phyloP scores from a whole-genome alignment of 1,140 invertebrate genomes.

The Drosophila oshimai region DNA sequence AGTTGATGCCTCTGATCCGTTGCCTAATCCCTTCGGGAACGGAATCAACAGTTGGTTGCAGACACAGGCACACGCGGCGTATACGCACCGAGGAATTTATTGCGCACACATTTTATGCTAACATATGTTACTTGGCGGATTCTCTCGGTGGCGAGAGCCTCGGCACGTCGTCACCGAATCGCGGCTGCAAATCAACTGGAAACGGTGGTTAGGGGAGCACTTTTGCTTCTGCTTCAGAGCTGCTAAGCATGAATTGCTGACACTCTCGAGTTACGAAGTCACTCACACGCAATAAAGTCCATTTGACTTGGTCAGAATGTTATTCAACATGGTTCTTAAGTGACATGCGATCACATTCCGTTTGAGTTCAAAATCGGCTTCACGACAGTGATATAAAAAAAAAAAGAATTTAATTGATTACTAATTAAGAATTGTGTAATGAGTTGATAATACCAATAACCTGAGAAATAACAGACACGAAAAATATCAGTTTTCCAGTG shows the following conservation, averaged over 20 bases:
- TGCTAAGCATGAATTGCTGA: not conserved
- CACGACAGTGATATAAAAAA: no score
- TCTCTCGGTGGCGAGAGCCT: not conserved
- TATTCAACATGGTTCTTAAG: conserved; percentile 5
- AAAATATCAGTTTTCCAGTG: no score
- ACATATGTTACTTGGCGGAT: not conserved
- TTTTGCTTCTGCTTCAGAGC: not conserved
- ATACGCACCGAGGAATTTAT: conserved; percentile 39
- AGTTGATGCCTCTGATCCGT: conserved; percentile 27
- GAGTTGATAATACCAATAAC: no score
- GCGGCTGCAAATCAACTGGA: conserved; percentile 36
- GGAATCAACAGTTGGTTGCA: conserved; percentile 53
- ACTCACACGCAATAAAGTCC: conserved; percentile 5
- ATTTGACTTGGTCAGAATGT: conserved; percentile 11
- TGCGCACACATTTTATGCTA: not conserved
- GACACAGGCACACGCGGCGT: conserved; percentile 25
- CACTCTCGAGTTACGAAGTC: conserved; percentile 2
- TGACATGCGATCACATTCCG: not conserved
- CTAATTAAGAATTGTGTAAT: no score
- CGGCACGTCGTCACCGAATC: conserved; percentile 49
- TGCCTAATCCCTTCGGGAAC: conserved; percentile 49
- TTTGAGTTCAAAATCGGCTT: no score
- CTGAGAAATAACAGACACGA: no score
- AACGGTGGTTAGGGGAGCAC: not conserved
- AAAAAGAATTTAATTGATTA: no score